Conservation (phyloP, 2,797 vertebrate species). For the Smutsia gigantea region DNA sequence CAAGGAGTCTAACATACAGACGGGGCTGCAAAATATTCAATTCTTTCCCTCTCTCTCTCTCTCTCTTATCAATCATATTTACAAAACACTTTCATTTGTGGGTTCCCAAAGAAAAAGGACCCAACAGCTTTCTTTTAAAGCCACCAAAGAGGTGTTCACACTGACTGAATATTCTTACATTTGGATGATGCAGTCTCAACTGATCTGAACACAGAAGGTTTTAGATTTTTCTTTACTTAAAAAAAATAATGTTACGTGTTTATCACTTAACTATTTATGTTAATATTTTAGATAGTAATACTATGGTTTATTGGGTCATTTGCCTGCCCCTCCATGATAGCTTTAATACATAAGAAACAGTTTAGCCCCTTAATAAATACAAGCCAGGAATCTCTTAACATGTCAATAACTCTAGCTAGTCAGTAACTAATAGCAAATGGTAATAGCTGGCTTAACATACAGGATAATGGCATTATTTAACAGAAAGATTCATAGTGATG, state of each 20-base stretch:
- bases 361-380: not conserved
- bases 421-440: slow-evolving; percentile 35
- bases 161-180: slow-evolving; percentile 29
- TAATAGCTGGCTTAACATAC: not conserved
- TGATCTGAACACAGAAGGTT: not conserved
- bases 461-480: not conserved
- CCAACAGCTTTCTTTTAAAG: not conserved
- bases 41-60: not conserved
- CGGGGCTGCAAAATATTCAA: not conserved
- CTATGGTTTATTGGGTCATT: slow-evolving; percentile 14
- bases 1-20: not conserved
- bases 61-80: not conserved
- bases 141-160: not conserved
- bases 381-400: slow-evolving; percentile 46
- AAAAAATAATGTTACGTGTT: not conserved
- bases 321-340: slow-evolving; percentile 6
- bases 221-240: slow-evolving; percentile 10
- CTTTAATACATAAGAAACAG: not conserved
- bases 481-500: slow-evolving; percentile 1
- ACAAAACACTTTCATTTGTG: slow-evolving; percentile 41
- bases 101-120: not conserved
- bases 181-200: not conserved
- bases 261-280: slow-evolving; percentile 42
- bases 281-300: slow-evolving; percentile 1
- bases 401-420: not conserved